Evolutionary conservation across 2,113 vertebrate species (phyloP), one percentile per base, ranked within the genome.

Genomic region (Pomatorhinus ruficollis): DNA sequence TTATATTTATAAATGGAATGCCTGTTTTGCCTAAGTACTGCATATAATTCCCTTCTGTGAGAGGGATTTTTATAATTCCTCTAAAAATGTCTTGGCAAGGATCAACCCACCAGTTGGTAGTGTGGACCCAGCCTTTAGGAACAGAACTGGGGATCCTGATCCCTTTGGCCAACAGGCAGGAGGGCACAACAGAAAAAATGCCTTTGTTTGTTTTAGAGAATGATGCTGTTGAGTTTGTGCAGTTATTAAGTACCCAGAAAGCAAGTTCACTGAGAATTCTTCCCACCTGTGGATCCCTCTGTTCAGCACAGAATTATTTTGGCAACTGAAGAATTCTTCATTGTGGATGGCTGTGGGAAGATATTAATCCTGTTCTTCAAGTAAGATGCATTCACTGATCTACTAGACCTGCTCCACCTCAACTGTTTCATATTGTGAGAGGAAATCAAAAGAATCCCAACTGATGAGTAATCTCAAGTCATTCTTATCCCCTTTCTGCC

Each of bases 31-130:
- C 45, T 94, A 95, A 97, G 80, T 76, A 94, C 80, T 87, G 14
- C 70, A 60, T 89, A 69, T 78, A 97, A 96, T 96, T 96, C 76
- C 79, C 50, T 94, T 91, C 87, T 82, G 37, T 83, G 94, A 91
- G 87, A 95, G 78, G 93, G 90, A 96, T 95, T 97, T 97, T 96
- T 96, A 85, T 93, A 96, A 98, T 95, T 97, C 94, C 91, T 94
- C 81, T 81, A 95, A 96, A 95, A 96, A 96, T 93, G 77, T 78
- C 87, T 93, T 92, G 94, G 97, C 95, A 93, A 81, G 69, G 42
- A 82, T 76, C 91, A 86, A 39, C 74, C 76, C 86, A 77, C 94
- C 76, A 81, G 75, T 91, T 92, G 93, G 89, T 91, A 75, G 42
- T 61, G 40, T 45, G 86, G 63, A 87, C 84, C 69, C 72, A 79